Percentiles rank a stretch among this genome's conserved stretches.
phyloP scores from a whole-genome alignment of 2,797 vertebrate species.

The Darevskia mixta region DNA sequence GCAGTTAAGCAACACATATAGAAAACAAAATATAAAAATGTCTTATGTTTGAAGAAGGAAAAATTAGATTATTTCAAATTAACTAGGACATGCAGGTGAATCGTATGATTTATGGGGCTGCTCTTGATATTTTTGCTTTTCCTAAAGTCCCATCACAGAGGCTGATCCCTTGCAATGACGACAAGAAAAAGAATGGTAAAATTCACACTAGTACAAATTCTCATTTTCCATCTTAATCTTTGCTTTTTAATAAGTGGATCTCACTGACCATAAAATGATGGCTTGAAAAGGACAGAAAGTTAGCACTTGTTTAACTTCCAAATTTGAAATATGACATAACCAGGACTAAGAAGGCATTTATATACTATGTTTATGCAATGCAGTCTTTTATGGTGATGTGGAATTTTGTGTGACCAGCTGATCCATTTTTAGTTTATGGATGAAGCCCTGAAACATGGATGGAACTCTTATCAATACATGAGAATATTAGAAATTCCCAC shows the following conservation, averaged over 20 bases:
- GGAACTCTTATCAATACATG: neutral
- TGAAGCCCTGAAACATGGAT: neutral
- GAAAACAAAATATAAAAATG: slow-evolving; percentile 56
- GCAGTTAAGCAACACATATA: slow-evolving; percentile 36
- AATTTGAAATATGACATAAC: neutral
- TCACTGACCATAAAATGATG: slow-evolving; percentile 28
- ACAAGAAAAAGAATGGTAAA: slow-evolving; percentile 16
- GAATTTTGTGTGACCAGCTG: neutral
- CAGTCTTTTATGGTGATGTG: fast-evolving
- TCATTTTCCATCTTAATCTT: slow-evolving; percentile 45
- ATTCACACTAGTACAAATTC: slow-evolving; percentile 40
- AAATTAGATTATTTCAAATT: slow-evolving; percentile 64
- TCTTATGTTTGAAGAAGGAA: slow-evolving; percentile 52
- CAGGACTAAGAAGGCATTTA: neutral
- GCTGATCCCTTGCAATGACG: slow-evolving; percentile 42
- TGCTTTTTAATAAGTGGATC: slow-evolving; percentile 39
- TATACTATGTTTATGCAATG: neutral
- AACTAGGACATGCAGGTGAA: slow-evolving; percentile 57
- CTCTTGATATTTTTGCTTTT: slow-evolving; percentile 60
- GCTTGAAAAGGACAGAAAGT: neutral
- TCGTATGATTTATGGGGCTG: slow-evolving; percentile 60
- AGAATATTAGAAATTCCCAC: neutral
- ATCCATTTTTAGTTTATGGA: no score
- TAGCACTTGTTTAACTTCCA: neutral
- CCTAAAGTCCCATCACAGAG: slow-evolving; percentile 26